Evolutionary conservation across 1,140 invertebrate genomes (phyloP).

Genomic region (Drosophila arizonae): DNA sequence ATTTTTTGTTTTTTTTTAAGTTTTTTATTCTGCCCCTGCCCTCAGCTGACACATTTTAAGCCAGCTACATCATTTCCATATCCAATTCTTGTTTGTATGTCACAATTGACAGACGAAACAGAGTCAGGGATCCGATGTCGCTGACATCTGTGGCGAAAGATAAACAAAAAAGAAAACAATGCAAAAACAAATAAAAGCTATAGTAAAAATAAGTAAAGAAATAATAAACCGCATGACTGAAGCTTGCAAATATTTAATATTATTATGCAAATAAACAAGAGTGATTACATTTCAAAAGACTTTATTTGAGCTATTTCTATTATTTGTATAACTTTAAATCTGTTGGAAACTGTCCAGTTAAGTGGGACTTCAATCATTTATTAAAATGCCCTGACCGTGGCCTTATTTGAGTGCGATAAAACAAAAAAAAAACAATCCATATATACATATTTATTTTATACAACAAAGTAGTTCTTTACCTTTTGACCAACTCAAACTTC

Average conservation of each 20-base stretch:
- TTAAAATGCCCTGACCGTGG: no score
- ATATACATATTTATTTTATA: no score
- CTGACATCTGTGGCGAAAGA: background rate
- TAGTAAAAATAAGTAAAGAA: background rate
- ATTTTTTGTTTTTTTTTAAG: background rate
- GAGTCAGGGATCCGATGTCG: background rate
- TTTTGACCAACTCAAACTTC: background rate
- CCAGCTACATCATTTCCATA: slow-evolving; percentile 53
- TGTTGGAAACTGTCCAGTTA: no score
- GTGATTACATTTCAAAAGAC: no score
- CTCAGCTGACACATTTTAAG: slow-evolving; percentile 59
- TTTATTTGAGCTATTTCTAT: no score
- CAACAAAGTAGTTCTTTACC: background rate
- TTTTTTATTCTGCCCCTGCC: slow-evolving; percentile 17
- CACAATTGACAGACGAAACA: slow-evolving; percentile 21
- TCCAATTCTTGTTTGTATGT: slow-evolving; percentile 13
- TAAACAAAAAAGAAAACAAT: background rate
- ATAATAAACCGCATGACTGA: no score
- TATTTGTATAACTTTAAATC: no score
- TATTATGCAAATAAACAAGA: no score
- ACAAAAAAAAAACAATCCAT: no score
- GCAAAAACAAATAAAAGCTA: background rate
- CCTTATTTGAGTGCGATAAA: no score
- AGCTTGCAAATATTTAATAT: no score
- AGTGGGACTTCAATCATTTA: no score